Conservation (phyloP, 2,797 vertebrate species). For the Oryzias sinensis region DNA sequence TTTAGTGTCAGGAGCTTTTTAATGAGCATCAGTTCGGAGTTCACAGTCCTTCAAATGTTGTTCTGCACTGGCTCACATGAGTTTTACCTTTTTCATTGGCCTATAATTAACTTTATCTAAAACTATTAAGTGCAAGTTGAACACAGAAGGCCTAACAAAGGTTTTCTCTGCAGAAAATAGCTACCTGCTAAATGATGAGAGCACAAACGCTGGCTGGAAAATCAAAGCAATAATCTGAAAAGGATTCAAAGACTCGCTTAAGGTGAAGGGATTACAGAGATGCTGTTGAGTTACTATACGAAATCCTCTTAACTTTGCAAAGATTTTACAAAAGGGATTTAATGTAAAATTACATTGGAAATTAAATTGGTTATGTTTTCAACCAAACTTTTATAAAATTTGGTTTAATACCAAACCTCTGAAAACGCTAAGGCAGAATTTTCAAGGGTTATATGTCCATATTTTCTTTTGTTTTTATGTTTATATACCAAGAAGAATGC, state of each 20-base stretch:
- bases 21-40: slow-evolving; percentile 6
- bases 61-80: slow-evolving; percentile 1
- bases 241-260: slow-evolving; percentile 9
- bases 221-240: slow-evolving; percentile 31
- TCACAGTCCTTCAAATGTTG: slow-evolving; percentile 6
- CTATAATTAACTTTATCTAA: slow-evolving; percentile 7
- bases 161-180: slow-evolving; percentile 15
- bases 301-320: neutral
- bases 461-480: too few species aligned
- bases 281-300: slow-evolving; percentile 7
- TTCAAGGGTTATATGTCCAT: too few species aligned
- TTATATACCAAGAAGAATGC: too few species aligned
- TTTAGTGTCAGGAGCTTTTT: neutral
- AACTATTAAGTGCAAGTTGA: neutral
- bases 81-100: slow-evolving; percentile 3
- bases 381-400: too few species aligned
- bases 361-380: neutral
- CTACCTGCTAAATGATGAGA: slow-evolving; percentile 22
- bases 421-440: too few species aligned
- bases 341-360: neutral
- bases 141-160: neutral
- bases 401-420: too few species aligned
- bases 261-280: slow-evolving; percentile 14
- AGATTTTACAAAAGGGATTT: neutral
- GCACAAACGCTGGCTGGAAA: slow-evolving; percentile 19